Conservation (phyloP, 1,140 invertebrate genomes). For the Leptinotarsa texana region DNA sequence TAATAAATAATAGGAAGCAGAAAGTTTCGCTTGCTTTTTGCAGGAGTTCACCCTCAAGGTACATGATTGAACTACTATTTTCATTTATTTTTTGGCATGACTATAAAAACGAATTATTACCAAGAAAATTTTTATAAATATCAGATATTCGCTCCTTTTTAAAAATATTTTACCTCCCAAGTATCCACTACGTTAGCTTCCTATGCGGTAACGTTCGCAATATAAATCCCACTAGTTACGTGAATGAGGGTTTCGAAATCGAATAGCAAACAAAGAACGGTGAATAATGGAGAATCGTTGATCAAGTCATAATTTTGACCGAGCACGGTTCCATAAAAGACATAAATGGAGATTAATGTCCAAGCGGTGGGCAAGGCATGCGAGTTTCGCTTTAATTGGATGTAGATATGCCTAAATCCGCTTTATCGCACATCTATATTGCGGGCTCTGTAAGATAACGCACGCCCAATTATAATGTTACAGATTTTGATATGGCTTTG, state of each 20-base stretch:
- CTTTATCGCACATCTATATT: slow-evolving; percentile 42
- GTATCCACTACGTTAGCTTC: too few species aligned
- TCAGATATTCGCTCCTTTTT: too few species aligned
- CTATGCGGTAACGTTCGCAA: too few species aligned
- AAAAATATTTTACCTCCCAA: too few species aligned
- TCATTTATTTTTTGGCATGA: too few species aligned
- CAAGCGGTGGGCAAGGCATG: slow-evolving; percentile 22
- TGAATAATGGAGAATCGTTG: slow-evolving; percentile 10
- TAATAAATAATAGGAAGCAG: too few species aligned
- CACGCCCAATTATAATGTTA: slow-evolving; percentile 32
- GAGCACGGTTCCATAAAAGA: slow-evolving; percentile 30
- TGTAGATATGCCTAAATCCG: slow-evolving; percentile 40
- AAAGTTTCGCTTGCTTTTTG: too few species aligned
- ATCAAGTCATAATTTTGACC: slow-evolving; percentile 19
- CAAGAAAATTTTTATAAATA: too few species aligned
- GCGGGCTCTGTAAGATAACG: slow-evolving; percentile 36
- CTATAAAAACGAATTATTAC: too few species aligned
- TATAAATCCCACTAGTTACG: too few species aligned
- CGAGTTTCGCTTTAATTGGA: slow-evolving; percentile 39
- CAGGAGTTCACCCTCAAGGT: too few species aligned
- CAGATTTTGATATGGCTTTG: slow-evolving; percentile 6
- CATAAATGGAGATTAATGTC: slow-evolving; percentile 42
- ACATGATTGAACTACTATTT: too few species aligned
- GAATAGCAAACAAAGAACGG: slow-evolving; percentile 1
- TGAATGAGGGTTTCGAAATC: background rate